These are phyloP conservation scores for Sminthurides aquaticus DNA, from an alignment of 2,888 invertebrate genomes.

Conservation along the genomic window DNA sequence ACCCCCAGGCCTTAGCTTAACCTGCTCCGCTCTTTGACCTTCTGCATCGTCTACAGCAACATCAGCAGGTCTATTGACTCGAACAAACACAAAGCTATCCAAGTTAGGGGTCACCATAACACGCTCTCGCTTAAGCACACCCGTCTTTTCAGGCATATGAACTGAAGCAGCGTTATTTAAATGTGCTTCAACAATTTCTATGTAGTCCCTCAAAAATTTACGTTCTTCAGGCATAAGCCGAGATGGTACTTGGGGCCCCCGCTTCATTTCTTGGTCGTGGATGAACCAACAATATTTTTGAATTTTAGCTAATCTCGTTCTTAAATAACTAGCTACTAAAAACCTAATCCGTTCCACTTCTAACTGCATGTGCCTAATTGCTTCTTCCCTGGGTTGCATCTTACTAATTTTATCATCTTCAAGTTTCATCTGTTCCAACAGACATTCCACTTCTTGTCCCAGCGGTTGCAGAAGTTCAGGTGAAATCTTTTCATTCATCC, in stretches of 20 bases:
- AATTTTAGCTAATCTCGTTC: constrained; percentile 24
- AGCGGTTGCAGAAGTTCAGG: constrained; percentile 22
- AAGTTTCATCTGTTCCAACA: constrained; percentile 21
- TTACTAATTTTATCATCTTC: constrained; percentile 15
- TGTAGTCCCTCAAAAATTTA: constrained; percentile 24
- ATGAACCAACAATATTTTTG: constrained; percentile 23
- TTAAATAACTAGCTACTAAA: constrained; percentile 19
- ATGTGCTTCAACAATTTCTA: constrained; percentile 21
- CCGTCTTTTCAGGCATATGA: constrained; percentile 17
- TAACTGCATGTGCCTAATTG: constrained; percentile 15
- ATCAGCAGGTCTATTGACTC: constrained; percentile 4
- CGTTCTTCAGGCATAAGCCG: constrained; percentile 18
- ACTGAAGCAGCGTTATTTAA: constrained; percentile 9
- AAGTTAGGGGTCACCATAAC: constrained; percentile 16
- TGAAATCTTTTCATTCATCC: constrained; percentile 23
- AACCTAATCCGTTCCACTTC: constrained; percentile 23
- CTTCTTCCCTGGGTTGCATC: constrained; percentile 8
- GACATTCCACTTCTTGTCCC: constrained; percentile 18
- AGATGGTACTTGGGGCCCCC: constrained; percentile 3
- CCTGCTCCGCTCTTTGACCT: not conserved
- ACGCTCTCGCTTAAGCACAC: constrained; percentile 6
- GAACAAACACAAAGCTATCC: constrained; percentile 22
- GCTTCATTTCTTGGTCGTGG: constrained; percentile 17
- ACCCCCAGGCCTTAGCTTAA: not conserved
- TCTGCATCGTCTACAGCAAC: constrained; percentile 13